Percentiles rank a stretch among this genome's conserved stretches.
These are phyloP conservation scores for Pocillopora meandrina DNA, from an alignment of 92 coral and sea anemone species.

Conservation along the genomic window DNA sequence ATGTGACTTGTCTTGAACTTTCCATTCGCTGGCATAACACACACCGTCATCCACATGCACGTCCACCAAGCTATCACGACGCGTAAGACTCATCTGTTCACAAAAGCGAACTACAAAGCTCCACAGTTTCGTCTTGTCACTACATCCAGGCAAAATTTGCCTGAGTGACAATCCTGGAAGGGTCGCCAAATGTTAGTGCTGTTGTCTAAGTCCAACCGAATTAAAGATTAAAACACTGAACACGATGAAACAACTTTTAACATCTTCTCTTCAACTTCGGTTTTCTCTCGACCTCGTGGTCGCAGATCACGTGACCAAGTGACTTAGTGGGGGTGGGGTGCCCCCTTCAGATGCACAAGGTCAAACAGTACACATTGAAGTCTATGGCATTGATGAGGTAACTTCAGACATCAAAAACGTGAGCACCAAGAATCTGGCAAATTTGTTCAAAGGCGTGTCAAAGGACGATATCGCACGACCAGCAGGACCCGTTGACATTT, in stretches of 20 bases:
- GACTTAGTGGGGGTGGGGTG: too few species aligned
- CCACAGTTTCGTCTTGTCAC: not conserved
- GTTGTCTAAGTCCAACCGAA: too few species aligned
- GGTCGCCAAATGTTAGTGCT: too few species aligned
- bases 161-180: too few species aligned
- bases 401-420: conserved; percentile 49
- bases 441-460: conserved; percentile 37
- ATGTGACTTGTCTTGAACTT: too few species aligned
- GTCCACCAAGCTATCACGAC: not conserved
- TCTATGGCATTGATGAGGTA: conserved; percentile 50
- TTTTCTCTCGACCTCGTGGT: too few species aligned
- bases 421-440: conserved; percentile 11
- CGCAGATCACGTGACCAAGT: too few species aligned
- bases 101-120: not conserved
- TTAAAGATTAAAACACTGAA: too few species aligned
- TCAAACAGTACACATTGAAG: conserved; percentile 33
- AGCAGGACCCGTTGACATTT: conserved; percentile 28
- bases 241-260: too few species aligned
- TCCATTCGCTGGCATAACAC: not conserved
- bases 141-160: not conserved
- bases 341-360: too few species aligned
- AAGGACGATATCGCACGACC: conserved; percentile 45
- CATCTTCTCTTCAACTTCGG: too few species aligned
- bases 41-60: not conserved
- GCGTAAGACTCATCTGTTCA: not conserved